phyloP scores from a whole-genome alignment of 2,888 invertebrate species.

The Carabus problematicus region DNA sequence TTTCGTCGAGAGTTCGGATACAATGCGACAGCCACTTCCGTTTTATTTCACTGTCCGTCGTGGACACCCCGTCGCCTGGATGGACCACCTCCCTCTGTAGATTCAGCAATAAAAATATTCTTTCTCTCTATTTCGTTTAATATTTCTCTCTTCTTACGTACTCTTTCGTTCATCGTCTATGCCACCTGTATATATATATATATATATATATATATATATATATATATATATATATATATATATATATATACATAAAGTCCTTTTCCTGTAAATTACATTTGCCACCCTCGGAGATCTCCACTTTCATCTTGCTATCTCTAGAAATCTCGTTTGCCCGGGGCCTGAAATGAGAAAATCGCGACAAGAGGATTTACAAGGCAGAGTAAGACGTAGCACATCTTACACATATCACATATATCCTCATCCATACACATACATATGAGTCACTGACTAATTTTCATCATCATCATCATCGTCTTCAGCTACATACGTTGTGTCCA shows the following conservation, averaged over 20 bases:
- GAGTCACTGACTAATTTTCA: constrained; percentile 31
- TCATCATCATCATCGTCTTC: constrained; percentile 26
- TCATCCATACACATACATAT: neutral
- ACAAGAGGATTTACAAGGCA: constrained; percentile 33
- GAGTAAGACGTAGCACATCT: neutral
- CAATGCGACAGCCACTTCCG: constrained; percentile 42
- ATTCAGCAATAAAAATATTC: constrained; percentile 43
- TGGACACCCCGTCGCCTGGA: neutral
- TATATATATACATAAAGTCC: neutral
- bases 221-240: constrained; percentile 12
- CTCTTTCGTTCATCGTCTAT: neutral
- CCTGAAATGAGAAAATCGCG: constrained; percentile 42
- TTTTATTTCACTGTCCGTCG: constrained; percentile 29
- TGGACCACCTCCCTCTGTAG: constrained; percentile 28
- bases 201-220: neutral
- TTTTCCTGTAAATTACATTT: constrained; percentile 43
- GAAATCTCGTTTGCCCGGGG: constrained; percentile 41
- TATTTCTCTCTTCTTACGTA: constrained; percentile 34
- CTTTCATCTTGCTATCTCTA: constrained; percentile 42
- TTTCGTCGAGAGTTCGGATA: constrained; percentile 38
- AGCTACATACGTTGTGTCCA: no score
- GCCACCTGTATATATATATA: constrained; percentile 27
- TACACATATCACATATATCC: neutral
- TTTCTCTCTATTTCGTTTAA: constrained; percentile 41
- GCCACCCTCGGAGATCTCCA: constrained; percentile 42